phyloP scores from a whole-genome alignment of 2,113 vertebrate species.

The Oenanthe oenanthe region DNA sequence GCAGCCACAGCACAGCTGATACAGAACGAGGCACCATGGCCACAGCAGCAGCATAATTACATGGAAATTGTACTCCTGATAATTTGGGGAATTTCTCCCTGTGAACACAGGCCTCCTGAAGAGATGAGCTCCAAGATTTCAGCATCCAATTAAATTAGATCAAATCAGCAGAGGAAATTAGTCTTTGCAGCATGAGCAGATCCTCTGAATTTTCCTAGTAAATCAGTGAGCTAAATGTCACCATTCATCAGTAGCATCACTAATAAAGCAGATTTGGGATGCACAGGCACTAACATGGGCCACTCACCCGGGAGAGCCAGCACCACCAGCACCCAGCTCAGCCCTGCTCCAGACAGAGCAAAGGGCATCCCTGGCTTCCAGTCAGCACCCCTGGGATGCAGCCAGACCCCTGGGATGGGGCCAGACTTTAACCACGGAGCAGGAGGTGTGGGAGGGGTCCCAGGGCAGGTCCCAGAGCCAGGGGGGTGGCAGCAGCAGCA shows the following conservation, averaged over 20 bases:
- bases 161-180: constrained; percentile 59
- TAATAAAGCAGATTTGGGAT: constrained; percentile 13
- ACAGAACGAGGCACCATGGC: not conserved
- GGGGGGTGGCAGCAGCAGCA: not conserved
- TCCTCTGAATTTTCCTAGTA: constrained; percentile 15
- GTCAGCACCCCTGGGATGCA: not conserved
- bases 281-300: not conserved
- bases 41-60: not conserved
- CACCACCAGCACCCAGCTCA: not conserved
- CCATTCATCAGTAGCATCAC: constrained; percentile 10
- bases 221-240: constrained; percentile 18
- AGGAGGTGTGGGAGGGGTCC: not conserved
- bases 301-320: fast-evolving
- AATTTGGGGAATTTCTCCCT: constrained; percentile 14
- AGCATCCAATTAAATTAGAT: constrained; percentile 48
- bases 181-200: constrained; percentile 10
- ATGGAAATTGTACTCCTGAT: not conserved
- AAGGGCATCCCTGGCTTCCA: not conserved
- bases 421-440: no score
- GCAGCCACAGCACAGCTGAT: not conserved
- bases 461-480: fast-evolving
- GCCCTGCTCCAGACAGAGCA: fast-evolving
- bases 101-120: not conserved
- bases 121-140: constrained; percentile 14
- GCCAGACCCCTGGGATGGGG: not conserved